Base-by-base conservation (phyloP, 92 coral and sea anemone genomes). In the Scolanthus callimorphus region DNA sequence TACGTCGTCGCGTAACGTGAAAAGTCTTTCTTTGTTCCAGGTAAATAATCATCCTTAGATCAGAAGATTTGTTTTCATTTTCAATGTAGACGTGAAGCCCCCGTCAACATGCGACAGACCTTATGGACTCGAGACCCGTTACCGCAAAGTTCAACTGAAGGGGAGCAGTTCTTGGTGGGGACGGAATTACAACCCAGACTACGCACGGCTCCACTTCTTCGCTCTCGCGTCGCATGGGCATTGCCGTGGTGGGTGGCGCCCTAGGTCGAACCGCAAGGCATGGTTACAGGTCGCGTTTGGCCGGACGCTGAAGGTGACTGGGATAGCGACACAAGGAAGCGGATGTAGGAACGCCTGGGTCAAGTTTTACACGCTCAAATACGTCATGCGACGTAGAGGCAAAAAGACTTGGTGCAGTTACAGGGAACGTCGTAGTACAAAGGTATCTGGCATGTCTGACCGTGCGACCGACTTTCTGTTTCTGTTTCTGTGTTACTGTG, bases 161-260 rank as follows among this genome's bases (percentile, higher is more conserved):
- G 25, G 47, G 2, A 65, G 76, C 15, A 67, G 76, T 9, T 59
- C 83, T 9, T 23, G 60, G 12, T 76, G 76, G 76, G 51, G 30
- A 20, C 0, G 11, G 1, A 25, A 25, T 20, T 70, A 60, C 23
- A 56, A 69, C 13, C 63, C 70, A 37, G 29, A 22, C 8, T 56
- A 76, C 31, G 83, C 64, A 6, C 67, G 83, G 15, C 39, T 76
- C 4, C 22, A 76, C 22, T 59, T 20, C 30, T 39, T 28, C 31
- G 15, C n/a, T n/a, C n/a, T n/a, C n/a, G n/a, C n/a, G n/a, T n/a
- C 17, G 15, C 13, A 30, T 0, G 20, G 59, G n/a, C 54, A 31
- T 6, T 67, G 59, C 25, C 13, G 31, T 22, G 83, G 83, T 9
- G 57, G 58, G 0, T 76, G 83, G 83, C 60, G 70, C 10, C 51